Evolutionary conservation across 2,797 vertebrate species (phyloP).

Genomic region (Arnoldichthys spilopterus): DNA sequence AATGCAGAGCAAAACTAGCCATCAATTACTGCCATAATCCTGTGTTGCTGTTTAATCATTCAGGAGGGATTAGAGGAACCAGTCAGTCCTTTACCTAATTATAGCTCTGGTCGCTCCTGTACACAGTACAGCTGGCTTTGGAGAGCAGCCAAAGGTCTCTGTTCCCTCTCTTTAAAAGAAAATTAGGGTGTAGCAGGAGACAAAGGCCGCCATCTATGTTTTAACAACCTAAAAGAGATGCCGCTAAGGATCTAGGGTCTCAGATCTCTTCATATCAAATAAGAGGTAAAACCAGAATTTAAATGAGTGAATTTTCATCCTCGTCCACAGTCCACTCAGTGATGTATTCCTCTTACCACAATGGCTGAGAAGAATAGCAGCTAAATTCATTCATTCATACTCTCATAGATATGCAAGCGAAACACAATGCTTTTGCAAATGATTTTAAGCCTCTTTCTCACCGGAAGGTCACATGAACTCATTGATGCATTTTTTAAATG

Average conservation of each 20-base stretch:
- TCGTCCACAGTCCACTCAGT: constrained; percentile 36
- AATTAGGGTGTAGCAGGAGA: constrained; percentile 47
- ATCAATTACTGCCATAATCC: constrained; percentile 65
- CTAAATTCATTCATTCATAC: constrained; percentile 32
- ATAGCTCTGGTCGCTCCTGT: constrained; percentile 69
- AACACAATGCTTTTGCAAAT: constrained; percentile 11
- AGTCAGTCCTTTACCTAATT: constrained; percentile 76
- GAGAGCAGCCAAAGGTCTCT: constrained; percentile 51
- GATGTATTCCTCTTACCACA: constrained; percentile 64
- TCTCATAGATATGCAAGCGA: not conserved
- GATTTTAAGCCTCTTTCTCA: constrained; percentile 21
- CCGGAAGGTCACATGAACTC: constrained; percentile 37
- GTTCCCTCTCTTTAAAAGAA: constrained; percentile 37
- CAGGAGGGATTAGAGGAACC: constrained; percentile 71
- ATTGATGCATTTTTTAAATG: constrained; percentile 31
- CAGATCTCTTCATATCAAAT: constrained; percentile 61
- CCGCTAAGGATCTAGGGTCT: constrained; percentile 80
- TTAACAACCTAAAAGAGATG: constrained; percentile 67
- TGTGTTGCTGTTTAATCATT: constrained; percentile 72
- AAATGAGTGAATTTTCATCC: constrained; percentile 43
- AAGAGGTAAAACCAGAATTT: constrained; percentile 57
- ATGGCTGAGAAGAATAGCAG: constrained; percentile 66
- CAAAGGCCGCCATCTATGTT: constrained; percentile 64
- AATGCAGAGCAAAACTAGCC: constrained; percentile 50
- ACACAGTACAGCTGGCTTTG: constrained; percentile 55